These are phyloP conservation scores for Prinia subflava DNA, from an alignment of 2,113 vertebrate species.

Conservation along the genomic window DNA sequence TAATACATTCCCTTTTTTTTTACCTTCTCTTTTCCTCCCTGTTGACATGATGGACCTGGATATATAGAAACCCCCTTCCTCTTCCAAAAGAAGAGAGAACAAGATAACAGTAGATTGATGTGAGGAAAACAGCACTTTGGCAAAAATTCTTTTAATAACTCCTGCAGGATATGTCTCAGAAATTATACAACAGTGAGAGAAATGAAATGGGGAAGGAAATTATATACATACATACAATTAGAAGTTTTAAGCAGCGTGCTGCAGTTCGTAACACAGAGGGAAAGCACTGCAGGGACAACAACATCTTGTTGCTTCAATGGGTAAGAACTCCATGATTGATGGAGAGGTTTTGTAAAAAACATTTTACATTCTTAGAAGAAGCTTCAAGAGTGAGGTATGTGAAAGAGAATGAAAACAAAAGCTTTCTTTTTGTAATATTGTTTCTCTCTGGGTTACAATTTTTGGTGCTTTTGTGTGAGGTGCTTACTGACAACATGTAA, in stretches of 20 bases:
- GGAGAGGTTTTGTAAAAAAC: background rate
- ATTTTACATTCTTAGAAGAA: background rate
- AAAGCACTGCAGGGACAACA: background rate
- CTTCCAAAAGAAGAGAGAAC: background rate
- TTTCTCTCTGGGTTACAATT: background rate
- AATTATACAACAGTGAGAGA: background rate
- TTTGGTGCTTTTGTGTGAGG: background rate
- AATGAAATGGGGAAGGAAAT: background rate
- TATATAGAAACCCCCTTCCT: background rate
- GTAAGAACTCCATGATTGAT: background rate
- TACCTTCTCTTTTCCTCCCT: background rate
- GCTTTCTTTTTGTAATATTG: background rate
- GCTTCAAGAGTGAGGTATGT: background rate
- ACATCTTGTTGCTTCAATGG: background rate
- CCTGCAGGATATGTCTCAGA: background rate
- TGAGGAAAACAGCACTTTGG: background rate
- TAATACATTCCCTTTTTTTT: background rate
- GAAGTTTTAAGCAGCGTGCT: background rate
- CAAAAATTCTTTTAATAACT: background rate
- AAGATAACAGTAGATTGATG: accelerated
- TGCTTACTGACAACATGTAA: background rate
- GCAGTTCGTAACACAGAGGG: background rate
- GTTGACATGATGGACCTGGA: background rate
- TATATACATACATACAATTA: background rate
- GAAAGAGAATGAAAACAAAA: background rate